Conservation (phyloP, 2,888 invertebrate genomes). For the Pedicia rivosa region DNA sequence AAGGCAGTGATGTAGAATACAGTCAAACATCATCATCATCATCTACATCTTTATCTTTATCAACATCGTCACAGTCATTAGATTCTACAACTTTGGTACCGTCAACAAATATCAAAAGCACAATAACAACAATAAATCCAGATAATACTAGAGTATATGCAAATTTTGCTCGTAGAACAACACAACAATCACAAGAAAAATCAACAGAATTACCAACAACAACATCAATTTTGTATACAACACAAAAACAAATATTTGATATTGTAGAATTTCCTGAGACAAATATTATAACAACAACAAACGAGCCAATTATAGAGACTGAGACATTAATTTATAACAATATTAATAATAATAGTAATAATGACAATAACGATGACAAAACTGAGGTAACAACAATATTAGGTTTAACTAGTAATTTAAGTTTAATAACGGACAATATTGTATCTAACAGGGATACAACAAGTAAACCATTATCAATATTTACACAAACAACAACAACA, state of each 20-base stretch:
- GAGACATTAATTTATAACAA: constrained; percentile 5
- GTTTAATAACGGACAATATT: too few species aligned
- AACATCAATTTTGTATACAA: too few species aligned
- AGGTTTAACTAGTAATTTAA: neutral
- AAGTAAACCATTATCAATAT: too few species aligned
- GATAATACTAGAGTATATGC: constrained; percentile 20
- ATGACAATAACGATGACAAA: neutral
- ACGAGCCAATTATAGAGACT: constrained; percentile 9
- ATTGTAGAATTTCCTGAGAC: constrained; percentile 3
- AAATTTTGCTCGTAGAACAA: constrained; percentile 26
- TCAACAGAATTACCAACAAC: constrained; percentile 14
- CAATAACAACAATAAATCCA: constrained; percentile 19
- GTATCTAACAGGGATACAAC: too few species aligned
- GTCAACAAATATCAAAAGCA: constrained; percentile 3
- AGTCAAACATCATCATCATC: too few species aligned
- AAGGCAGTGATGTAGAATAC: constrained; percentile 3
- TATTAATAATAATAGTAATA: constrained; percentile 4
- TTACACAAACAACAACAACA: too few species aligned
- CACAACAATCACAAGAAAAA: constrained; percentile 17
- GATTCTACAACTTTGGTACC: constrained; percentile 2
- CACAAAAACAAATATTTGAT: constrained; percentile 13
- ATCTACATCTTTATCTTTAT: too few species aligned
- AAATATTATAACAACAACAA: constrained; percentile 5
- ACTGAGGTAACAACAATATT: neutral
- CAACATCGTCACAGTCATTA: constrained; percentile 16